Evolutionary conservation across 2,888 invertebrate species (phyloP).

Genomic region (Biston betularia): DNA sequence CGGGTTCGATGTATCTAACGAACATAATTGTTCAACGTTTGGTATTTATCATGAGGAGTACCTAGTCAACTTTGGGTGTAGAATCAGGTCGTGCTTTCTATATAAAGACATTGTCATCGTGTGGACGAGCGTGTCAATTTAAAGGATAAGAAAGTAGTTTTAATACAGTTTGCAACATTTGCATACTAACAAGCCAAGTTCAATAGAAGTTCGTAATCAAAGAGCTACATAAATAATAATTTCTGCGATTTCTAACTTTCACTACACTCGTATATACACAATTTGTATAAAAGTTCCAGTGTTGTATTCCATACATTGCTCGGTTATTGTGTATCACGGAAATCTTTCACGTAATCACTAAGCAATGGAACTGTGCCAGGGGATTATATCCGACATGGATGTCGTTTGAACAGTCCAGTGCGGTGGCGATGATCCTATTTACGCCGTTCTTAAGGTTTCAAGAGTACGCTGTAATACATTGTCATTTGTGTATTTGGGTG

Average conservation of each 20-base stretch:
- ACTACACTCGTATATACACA: neutral
- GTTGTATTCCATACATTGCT: slow-evolving; percentile 15
- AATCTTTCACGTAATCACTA: slow-evolving; percentile 23
- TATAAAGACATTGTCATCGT: too few species aligned
- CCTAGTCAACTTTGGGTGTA: too few species aligned
- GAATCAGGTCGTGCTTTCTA: too few species aligned
- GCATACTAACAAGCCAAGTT: too few species aligned
- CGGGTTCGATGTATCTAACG: too few species aligned
- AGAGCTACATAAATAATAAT: too few species aligned
- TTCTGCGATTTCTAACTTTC: neutral
- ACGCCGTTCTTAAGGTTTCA: slow-evolving; percentile 65
- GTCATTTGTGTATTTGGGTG: slow-evolving; percentile 25
- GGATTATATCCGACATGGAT: slow-evolving; percentile 34
- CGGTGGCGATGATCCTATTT: slow-evolving; percentile 59
- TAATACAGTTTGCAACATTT: too few species aligned
- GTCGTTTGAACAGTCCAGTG: slow-evolving; percentile 36
- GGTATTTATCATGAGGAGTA: too few species aligned
- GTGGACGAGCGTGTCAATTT: too few species aligned
- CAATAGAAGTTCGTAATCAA: too few species aligned
- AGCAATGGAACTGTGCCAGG: slow-evolving; percentile 27
- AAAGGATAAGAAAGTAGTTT: too few species aligned
- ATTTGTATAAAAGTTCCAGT: neutral
- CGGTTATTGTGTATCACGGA: slow-evolving; percentile 15
- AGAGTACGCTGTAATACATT: slow-evolving; percentile 40
- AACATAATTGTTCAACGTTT: too few species aligned